These are phyloP conservation scores for Pogonognathellus flavescens DNA, from an alignment of 1,140 invertebrate species.

Conservation along the genomic window DNA sequence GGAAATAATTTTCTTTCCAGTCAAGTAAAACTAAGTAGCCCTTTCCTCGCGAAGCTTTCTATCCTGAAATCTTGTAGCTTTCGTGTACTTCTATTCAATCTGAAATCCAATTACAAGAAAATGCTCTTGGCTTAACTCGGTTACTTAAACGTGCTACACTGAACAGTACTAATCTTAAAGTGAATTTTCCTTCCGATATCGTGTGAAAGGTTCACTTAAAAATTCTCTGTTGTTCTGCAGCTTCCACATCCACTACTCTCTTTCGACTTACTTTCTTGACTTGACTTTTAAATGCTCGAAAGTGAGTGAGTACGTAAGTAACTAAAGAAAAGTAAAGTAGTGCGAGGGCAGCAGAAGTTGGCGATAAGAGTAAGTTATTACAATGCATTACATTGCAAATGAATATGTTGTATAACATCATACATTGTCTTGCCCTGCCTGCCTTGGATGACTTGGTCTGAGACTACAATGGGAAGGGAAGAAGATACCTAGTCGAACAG, in stretches of 20 bases:
- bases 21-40: slow-evolving; percentile 50
- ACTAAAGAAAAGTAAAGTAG: background rate
- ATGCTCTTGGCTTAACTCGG: slow-evolving; percentile 47
- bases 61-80: slow-evolving; percentile 36
- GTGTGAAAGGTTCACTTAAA: slow-evolving; percentile 37
- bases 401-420: slow-evolving; percentile 53
- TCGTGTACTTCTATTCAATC: slow-evolving; percentile 47
- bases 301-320: slow-evolving; percentile 24
- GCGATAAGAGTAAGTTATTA: slow-evolving; percentile 45
- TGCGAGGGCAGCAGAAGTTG: slow-evolving; percentile 20
- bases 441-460: background rate
- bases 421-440: slow-evolving; percentile 3
- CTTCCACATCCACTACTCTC: background rate
- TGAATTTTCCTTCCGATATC: slow-evolving; percentile 37
- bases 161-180: slow-evolving; percentile 31
- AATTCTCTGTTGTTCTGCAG: background rate
- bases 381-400: slow-evolving; percentile 49
- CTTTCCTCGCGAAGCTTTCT: slow-evolving; percentile 38
- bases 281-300: slow-evolving; percentile 18
- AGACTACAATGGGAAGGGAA: background rate
- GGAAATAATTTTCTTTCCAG: slow-evolving; percentile 48
- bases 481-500: slow-evolving; percentile 13
- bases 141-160: slow-evolving; percentile 44
- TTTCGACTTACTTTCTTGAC: slow-evolving; percentile 8
- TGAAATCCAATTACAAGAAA: slow-evolving; percentile 47